Conservation (phyloP, 2,888 invertebrate genomes). For the Hirtodrosophila cameraria region DNA sequence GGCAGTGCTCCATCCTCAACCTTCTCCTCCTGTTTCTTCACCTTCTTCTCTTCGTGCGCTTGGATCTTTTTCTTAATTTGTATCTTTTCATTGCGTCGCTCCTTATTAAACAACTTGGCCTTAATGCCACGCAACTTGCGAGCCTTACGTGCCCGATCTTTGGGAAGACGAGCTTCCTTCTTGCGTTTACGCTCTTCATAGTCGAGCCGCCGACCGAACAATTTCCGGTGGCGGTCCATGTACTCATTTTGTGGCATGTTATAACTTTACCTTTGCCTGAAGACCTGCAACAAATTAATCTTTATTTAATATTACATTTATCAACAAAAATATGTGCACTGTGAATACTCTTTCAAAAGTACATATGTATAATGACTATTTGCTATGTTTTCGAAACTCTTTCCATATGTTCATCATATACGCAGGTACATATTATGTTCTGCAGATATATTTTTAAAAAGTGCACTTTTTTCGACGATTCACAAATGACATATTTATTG, state of each 20-base stretch:
- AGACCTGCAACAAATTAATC: constrained; percentile 48
- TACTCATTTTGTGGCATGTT: constrained; percentile 99
- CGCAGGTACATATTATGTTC: constrained; percentile 9
- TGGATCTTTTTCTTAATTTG: constrained; percentile 99
- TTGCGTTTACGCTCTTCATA: constrained; percentile 99
- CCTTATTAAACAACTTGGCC: constrained; percentile 98
- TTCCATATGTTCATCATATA: no score
- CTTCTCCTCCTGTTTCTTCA: constrained; percentile 92
- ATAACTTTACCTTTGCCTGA: constrained; percentile 9
- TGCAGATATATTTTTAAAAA: constrained; percentile 23
- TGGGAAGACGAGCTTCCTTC: constrained; percentile 96
- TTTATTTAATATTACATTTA: constrained; percentile 7
- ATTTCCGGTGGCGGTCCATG: constrained; percentile 98
- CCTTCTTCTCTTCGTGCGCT: constrained; percentile 97
- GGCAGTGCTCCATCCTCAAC: constrained; percentile 96
- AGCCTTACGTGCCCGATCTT: constrained; percentile 95
- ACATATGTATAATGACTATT: constrained; percentile 22
- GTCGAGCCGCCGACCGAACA: constrained; percentile 97
- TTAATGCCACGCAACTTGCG: constrained; percentile 96
- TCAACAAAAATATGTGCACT: constrained; percentile 44
- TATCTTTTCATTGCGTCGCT: constrained; percentile 98
- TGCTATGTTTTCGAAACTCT: no score
- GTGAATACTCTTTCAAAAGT: constrained; percentile 48
- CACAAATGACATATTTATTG: constrained; percentile 53
- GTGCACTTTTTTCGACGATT: constrained; percentile 39